Evolutionary conservation across 2,888 invertebrate genomes (phyloP), one percentile per base, ranked within the genome.

Genomic region (Cartodere bifasciata): DNA sequence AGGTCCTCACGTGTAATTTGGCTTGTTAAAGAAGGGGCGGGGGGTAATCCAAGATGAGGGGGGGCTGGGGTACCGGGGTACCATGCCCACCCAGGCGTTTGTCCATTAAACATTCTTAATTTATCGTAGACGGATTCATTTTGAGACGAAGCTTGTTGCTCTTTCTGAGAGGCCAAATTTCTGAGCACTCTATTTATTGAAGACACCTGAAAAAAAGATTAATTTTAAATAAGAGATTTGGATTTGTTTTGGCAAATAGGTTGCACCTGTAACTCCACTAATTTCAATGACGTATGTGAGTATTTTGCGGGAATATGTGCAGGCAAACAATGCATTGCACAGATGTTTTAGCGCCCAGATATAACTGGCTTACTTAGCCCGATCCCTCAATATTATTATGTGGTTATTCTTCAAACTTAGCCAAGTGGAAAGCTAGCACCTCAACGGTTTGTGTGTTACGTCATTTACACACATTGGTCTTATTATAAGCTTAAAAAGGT

Each of bases 141-240:
- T 52, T 82, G 79, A 43, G 75, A 75, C 24, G 74, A 74, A 24
- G 79, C 77, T 48, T 87, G 86, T 60, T 88, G 88, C 64, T 92
- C 95, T 62, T 94, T 97, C 63, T 92, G 91, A 29, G 91, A 87
- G 14, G 94, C 91, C 50, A 97, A 70, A 65, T 95, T 97, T 41
- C 97, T 70, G 35, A 97, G 72, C 38, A 97, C 97, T 48, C 97
- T 81, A 70, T 97, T 97, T 63, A 97, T 97, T 53, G 92, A 94
- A 40, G 94, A 94, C 43, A 94, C 92, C 92, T 94, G 71, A 17
- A 65, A 60, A 36, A 42, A 53, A 44, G 40, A 37, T 22, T 32
- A 29, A n/a, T 11, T 9, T 17, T 20, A 7, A 20, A n/a, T n/a
- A n/a, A n/a, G n/a, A n/a, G n/a, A n/a, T n/a, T n/a, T n/a, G n/a